Percentiles rank a stretch among this genome's conserved stretches.
Conservation (phyloP, 2,797 vertebrate genomes). For the Scyliorhinus canicula region DNA sequence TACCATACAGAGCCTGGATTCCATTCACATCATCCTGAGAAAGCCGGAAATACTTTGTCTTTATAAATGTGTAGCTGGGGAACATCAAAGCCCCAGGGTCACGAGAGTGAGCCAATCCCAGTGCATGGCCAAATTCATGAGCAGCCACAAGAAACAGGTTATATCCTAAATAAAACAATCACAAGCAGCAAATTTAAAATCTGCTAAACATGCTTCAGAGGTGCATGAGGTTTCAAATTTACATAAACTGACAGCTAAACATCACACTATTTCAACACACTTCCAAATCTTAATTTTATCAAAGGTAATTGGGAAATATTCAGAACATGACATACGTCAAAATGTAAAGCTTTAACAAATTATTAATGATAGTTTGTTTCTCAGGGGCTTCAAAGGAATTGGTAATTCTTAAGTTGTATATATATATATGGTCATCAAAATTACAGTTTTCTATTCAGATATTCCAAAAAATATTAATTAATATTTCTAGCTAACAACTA, state of each 20-base stretch:
- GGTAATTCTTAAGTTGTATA: background rate
- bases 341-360: background rate
- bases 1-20: constrained; percentile 72
- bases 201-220: background rate
- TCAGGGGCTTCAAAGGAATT: background rate
- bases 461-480: background rate
- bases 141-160: constrained; percentile 70
- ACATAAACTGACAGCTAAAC: background rate
- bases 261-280: background rate
- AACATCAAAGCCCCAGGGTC: constrained; percentile 67
- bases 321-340: background rate
- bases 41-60: constrained; percentile 55
- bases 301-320: background rate
- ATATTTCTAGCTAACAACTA: background rate
- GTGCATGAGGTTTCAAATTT: background rate
- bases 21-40: constrained; percentile 64
- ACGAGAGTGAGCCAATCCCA: constrained; percentile 68
- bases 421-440: background rate
- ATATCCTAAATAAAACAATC: constrained; percentile 56
- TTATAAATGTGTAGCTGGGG: constrained; percentile 61
- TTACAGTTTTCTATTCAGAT: background rate
- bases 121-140: constrained; percentile 71
- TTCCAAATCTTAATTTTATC: background rate
- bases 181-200: constrained; percentile 40
- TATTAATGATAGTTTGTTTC: background rate